These are phyloP conservation scores for Tiliqua scincoides DNA, from an alignment of 2,113 vertebrate genomes.

Conservation along the genomic window DNA sequence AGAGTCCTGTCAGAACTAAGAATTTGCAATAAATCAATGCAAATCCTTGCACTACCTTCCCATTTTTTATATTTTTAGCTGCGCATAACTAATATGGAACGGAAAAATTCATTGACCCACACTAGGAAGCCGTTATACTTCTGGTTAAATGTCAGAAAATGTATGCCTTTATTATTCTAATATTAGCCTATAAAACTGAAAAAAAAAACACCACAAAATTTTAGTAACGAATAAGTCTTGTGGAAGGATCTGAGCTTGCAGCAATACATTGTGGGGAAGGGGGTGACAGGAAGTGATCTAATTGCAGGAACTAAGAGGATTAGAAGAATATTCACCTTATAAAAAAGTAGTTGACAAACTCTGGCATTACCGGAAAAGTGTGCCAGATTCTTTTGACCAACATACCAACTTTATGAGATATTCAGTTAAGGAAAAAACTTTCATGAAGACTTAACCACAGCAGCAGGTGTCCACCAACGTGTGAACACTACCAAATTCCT, in stretches of 20 bases:
- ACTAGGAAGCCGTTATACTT: conserved; percentile 11
- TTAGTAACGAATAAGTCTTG: conserved; percentile 9
- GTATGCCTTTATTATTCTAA: not conserved
- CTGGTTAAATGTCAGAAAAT: conserved; percentile 1
- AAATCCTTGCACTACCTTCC: conserved; percentile 16
- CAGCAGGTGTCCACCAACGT: not conserved
- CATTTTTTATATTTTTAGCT: conserved; percentile 45
- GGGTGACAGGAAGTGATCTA: not conserved
- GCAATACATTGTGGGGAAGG: not conserved
- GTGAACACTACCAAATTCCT: not conserved
- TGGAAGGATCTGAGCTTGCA: not conserved
- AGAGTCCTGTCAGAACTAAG: conserved; percentile 45
- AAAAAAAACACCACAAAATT: conserved; percentile 20
- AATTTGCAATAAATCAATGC: conserved; percentile 47
- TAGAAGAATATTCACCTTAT: not conserved
- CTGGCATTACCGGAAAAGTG: not conserved
- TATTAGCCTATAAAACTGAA: not conserved
- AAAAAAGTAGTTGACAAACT: not conserved
- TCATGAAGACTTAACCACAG: not conserved
- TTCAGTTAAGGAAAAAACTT: not conserved
- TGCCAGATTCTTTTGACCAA: not conserved
- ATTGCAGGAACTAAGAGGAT: not conserved
- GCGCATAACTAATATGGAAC: conserved; percentile 44
- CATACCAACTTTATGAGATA: not conserved
- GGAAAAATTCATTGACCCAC: conserved; percentile 18